Base-by-base conservation (phyloP, 2,113 vertebrate genomes). In the Plectropomus leopardus region DNA sequence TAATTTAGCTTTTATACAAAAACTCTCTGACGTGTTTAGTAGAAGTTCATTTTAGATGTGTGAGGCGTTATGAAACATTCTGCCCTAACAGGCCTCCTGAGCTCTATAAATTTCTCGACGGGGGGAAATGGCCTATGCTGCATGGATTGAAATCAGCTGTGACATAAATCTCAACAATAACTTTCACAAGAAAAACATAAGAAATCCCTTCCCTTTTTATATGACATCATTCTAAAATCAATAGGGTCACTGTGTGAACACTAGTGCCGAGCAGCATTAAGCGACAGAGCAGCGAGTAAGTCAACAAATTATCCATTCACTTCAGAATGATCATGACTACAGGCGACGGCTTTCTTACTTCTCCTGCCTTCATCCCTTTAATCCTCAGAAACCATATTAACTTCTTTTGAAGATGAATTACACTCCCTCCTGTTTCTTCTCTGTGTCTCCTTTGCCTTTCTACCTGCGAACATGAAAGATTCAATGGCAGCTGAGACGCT, bases 351-450 rank as follows among this genome's bases (percentile, higher is more conserved):
- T 90, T 94, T 91, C 83, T 88, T 77, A 72, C 82, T 83, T 89
- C 86, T 76, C 70, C 75, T 80, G 42, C 77, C 88, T 80, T 90
- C 72, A 91, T 89, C 89, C 80, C 84, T 93, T 90, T 91, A 92
- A 93, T 91, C 92, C 90, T 77, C 81, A 85, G 73, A 87, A 88
- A 90, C 68, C 84, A 85, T 85, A 85, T 85, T 86, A 88, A 82
- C 58, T 61, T 69, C 92, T 87, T 92, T 94, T 94, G 92, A 93
- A 93, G 93, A 93, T 89, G 80, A 92, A 81, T 88, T 89, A 88
- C 87, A 69, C 71, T 84, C 76, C 80, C 61, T 87, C 86, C 73
- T 80, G 82, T 84, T 77, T 86, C 82, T 88, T 73, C 85, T 77
- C 73, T 55, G 44, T 34, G 67, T 85, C 86, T 89, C 65, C 74